These are phyloP conservation scores for Galbula dea DNA, from an alignment of 2,113 vertebrate genomes.

Conservation along the genomic window DNA sequence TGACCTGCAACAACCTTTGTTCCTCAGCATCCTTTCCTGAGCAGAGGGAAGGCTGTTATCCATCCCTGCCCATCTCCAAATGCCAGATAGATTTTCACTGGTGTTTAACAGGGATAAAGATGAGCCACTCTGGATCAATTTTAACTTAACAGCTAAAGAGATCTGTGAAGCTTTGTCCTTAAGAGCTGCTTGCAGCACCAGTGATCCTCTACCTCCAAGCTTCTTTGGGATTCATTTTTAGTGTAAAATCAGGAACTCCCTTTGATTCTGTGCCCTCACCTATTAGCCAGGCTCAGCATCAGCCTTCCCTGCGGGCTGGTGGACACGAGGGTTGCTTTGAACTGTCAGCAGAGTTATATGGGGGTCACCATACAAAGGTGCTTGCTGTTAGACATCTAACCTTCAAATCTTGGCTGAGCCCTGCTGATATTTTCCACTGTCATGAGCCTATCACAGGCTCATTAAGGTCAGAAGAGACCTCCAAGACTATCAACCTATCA, in stretches of 20 bases:
- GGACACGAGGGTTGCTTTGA: not conserved
- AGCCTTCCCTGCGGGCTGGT: fast-evolving
- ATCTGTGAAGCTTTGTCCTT: not conserved
- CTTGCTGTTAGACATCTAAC: not conserved
- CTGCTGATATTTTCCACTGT: not conserved
- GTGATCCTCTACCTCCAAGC: not conserved
- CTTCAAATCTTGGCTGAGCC: not conserved
- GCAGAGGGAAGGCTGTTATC: not conserved
- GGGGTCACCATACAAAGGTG: not conserved
- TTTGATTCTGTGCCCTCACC: not conserved
- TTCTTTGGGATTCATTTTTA: not conserved
- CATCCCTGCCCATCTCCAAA: not conserved
- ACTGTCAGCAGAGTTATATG: not conserved
- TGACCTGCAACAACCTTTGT: not conserved
- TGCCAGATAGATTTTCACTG: not conserved
- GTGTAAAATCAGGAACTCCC: not conserved
- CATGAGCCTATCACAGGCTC: fast-evolving
- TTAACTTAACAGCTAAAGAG: not conserved
- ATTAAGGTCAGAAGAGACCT: too few species aligned
- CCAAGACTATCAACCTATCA: too few species aligned
- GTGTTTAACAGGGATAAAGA: not conserved
- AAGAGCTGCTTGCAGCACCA: not conserved
- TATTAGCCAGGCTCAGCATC: fast-evolving
- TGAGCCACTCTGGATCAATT: not conserved
- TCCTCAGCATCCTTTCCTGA: not conserved